A percentile compares a stretch with the other conserved stretches of the same genome.
These are phyloP conservation scores for Tragelaphus eurycerus DNA, from an alignment of 2,797 vertebrate species.

Conservation along the genomic window DNA sequence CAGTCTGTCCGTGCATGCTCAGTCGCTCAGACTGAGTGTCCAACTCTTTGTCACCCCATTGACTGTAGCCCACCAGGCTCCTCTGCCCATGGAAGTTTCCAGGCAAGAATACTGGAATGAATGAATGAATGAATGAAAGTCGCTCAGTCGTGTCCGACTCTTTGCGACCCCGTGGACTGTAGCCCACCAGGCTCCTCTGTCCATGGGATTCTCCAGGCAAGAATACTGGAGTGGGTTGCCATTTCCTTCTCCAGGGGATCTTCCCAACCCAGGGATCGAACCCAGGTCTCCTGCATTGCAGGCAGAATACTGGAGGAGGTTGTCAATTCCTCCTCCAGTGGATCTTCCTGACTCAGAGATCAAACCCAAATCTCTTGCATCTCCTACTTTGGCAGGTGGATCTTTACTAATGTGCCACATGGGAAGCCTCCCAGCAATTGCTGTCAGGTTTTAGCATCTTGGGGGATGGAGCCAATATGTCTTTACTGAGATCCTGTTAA, in stretches of 20 bases:
- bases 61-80: background rate
- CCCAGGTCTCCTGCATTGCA: no score
- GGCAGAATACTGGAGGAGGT: background rate
- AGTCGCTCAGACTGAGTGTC: background rate
- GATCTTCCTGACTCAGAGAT: background rate
- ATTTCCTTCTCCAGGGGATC: no score
- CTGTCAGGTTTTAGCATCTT: background rate
- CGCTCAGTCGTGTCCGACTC: no score
- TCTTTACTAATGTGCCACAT: background rate
- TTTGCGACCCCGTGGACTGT: no score
- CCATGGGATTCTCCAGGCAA: no score
- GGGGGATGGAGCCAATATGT: background rate
- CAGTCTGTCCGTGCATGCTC: fast-evolving
- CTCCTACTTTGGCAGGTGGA: background rate
- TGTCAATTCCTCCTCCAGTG: background rate
- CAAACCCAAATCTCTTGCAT: background rate
- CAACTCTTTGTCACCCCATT: background rate
- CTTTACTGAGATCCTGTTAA: background rate
- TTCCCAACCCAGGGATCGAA: no score
- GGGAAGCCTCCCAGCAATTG: background rate
- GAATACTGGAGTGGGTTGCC: no score
- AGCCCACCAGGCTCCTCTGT: no score
- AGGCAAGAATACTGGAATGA: no score
- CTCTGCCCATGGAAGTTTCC: background rate
- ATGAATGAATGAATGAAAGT: no score